These are phyloP conservation scores for Balanococcus diminutus DNA, from an alignment of 2,888 invertebrate genomes.

Conservation along the genomic window DNA sequence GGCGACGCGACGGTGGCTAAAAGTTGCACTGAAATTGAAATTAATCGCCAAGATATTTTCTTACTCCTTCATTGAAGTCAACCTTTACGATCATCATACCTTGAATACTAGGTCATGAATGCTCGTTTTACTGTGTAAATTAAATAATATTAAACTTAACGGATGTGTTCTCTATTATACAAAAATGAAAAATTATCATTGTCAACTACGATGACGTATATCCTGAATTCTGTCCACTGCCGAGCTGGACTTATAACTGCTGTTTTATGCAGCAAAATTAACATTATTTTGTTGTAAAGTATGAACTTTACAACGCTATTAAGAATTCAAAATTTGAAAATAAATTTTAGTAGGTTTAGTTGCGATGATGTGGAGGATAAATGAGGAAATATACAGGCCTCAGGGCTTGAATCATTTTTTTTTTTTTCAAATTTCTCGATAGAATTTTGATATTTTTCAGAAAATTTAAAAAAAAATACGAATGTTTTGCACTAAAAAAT, in stretches of 20 bases:
- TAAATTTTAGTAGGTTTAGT: too few relatives aligned
- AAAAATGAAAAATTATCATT: constrained; percentile 19
- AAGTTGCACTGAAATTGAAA: not conserved
- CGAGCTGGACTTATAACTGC: too few relatives aligned
- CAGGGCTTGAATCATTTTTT: too few relatives aligned
- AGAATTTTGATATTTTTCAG: too few relatives aligned
- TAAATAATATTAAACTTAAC: not conserved
- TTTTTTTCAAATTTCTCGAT: too few relatives aligned
- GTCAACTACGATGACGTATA: constrained; percentile 5
- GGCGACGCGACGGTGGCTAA: not conserved
- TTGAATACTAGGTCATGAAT: constrained; percentile 39
- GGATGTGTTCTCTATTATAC: not conserved
- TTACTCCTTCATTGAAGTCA: constrained; percentile 16
- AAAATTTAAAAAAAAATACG: too few relatives aligned
- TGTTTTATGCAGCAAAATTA: too few relatives aligned
- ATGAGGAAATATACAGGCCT: too few relatives aligned
- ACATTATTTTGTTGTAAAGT: not conserved
- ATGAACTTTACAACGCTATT: not conserved
- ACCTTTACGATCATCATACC: constrained; percentile 10
- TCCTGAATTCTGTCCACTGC: not conserved
- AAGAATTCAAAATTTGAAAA: not conserved
- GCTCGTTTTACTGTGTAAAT: not conserved
- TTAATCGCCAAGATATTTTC: constrained; percentile 1
- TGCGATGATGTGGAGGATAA: too few relatives aligned
- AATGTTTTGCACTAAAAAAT: too few relatives aligned